These are phyloP conservation scores for Patella ulyssiponensis DNA, from an alignment of 2,888 invertebrate species.

Conservation along the genomic window DNA sequence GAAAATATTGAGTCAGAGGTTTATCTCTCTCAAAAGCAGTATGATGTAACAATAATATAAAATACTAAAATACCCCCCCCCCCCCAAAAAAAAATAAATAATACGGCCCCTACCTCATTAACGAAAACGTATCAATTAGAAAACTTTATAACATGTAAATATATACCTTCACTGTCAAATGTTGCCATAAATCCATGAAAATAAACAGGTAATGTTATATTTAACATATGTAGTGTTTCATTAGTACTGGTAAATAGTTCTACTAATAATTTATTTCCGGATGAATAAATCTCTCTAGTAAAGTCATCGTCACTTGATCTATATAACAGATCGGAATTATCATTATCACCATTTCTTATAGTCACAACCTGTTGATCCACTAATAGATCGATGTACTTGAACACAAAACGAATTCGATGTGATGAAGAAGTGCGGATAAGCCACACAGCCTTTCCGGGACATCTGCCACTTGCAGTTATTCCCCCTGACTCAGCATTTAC, in stretches of 20 bases:
- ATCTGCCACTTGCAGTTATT: conserved; percentile 61
- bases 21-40: too few species aligned
- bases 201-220: conserved; percentile 46
- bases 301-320: conserved; percentile 49
- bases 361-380: conserved; percentile 62
- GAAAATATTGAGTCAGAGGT: too few species aligned
- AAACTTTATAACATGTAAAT: not conserved
- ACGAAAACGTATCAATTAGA: too few species aligned
- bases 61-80: too few species aligned
- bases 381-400: conserved; percentile 58
- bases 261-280: conserved; percentile 57
- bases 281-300: conserved; percentile 50
- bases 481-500: conserved; percentile 45
- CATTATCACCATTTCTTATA: conserved; percentile 59
- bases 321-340: conserved; percentile 53
- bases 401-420: conserved; percentile 53
- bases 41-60: too few species aligned
- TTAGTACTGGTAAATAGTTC: conserved; percentile 52
- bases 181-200: conserved; percentile 62
- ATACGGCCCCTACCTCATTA: too few species aligned
- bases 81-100: too few species aligned
- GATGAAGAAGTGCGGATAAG: conserved; percentile 46
- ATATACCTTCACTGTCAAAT: conserved; percentile 45
- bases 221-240: conserved; percentile 21
- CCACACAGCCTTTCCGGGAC: conserved; percentile 58